Evolutionary conservation across 2,113 vertebrate species (phyloP).

Genomic region (Alexandromys fortis): DNA sequence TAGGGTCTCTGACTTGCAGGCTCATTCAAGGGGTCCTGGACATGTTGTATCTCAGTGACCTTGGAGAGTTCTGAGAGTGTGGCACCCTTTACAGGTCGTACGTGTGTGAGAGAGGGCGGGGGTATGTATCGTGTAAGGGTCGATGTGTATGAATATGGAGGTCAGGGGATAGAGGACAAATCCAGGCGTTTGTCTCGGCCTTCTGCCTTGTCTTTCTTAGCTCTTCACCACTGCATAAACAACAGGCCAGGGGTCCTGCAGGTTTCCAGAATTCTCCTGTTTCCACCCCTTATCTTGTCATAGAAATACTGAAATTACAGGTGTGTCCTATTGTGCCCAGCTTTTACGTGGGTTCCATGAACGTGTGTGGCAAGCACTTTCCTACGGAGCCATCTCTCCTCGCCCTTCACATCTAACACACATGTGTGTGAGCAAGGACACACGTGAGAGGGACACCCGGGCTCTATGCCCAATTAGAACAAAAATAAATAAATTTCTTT

Average conservation of each 20-base stretch:
- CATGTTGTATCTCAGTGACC: slow-evolving; percentile 88
- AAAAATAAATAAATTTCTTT: background rate
- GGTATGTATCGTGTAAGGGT: background rate
- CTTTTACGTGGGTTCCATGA: background rate
- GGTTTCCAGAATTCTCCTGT: background rate
- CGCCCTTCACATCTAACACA: background rate
- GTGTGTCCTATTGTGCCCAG: background rate
- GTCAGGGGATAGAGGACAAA: background rate
- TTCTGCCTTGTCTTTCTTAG: background rate
- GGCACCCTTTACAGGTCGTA: background rate
- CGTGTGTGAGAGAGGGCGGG: background rate
- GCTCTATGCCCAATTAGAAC: background rate
- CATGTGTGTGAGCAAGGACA: background rate
- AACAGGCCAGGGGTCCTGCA: background rate
- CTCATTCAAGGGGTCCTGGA: slow-evolving; percentile 86
- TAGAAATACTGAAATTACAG: background rate
- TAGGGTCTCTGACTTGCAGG: slow-evolving; percentile 90
- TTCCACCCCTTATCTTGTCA: background rate
- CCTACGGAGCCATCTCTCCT: background rate
- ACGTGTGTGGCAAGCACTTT: background rate
- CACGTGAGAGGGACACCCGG: background rate
- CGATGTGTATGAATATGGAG: background rate
- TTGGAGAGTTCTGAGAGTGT: slow-evolving; percentile 85
- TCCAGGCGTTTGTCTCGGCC: background rate
- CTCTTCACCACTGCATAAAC: background rate